phyloP scores from a whole-genome alignment of 2,888 invertebrate genomes.

The Drosophila melanosoma region DNA sequence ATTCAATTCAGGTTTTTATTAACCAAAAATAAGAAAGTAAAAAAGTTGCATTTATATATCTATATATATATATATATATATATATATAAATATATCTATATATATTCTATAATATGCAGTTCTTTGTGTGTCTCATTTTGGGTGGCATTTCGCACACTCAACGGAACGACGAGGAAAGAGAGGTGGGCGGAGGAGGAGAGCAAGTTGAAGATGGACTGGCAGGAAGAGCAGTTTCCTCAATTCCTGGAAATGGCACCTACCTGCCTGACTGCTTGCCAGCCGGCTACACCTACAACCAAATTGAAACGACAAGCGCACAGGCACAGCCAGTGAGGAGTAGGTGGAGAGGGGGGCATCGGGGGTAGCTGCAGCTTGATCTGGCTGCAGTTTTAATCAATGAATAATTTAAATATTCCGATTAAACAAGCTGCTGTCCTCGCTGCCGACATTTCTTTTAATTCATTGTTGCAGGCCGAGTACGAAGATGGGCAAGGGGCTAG shows the following conservation, averaged over 20 bases:
- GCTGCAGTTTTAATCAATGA: conserved; percentile 82
- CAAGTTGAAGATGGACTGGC: background rate
- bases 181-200: background rate
- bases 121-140: conserved; percentile 43
- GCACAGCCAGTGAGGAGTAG: background rate
- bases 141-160: conserved; percentile 36
- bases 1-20: background rate
- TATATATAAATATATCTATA: too few relatives aligned
- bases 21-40: background rate
- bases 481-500: background rate
- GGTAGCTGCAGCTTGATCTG: conserved; percentile 43
- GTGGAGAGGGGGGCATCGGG: background rate
- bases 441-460: conserved; percentile 79
- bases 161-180: too few relatives aligned
- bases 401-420: conserved; percentile 84
- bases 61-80: too few relatives aligned
- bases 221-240: conserved; percentile 32
- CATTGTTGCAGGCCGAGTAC: conserved; percentile 32
- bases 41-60: background rate
- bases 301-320: conserved; percentile 49
- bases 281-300: conserved; percentile 44
- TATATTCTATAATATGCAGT: background rate
- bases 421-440: conserved; percentile 65
- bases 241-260: conserved; percentile 69
- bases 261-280: conserved; percentile 14